These are phyloP conservation scores for Hydrozoanthus tunicans DNA, from an alignment of 64 coral and sea anemone genomes.

Conservation along the genomic window DNA sequence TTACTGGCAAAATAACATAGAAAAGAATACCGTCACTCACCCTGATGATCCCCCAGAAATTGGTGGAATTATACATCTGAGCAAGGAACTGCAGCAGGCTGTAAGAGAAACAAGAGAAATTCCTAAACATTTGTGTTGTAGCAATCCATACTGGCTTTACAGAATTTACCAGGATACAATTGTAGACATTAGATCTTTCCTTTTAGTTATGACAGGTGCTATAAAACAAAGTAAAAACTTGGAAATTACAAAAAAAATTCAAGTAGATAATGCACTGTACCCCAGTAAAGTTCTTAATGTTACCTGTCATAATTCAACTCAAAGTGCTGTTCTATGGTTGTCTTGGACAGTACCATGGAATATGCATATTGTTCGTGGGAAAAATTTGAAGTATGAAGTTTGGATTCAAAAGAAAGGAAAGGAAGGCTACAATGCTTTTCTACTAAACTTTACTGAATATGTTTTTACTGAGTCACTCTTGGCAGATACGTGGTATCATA, in stretches of 20 bases:
- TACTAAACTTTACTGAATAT: slow-evolving; percentile 77
- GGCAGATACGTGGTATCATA: slow-evolving; percentile 57
- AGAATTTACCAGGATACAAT: slow-evolving; percentile 98
- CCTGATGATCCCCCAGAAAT: slow-evolving; percentile 68
- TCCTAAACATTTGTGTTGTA: slow-evolving; percentile 85
- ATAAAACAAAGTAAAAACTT: slow-evolving; percentile 47
- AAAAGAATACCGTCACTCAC: slow-evolving; percentile 86
- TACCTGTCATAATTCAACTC: slow-evolving; percentile 51
- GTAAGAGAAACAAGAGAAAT: slow-evolving; percentile 63
- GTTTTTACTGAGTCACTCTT: slow-evolving; percentile 70
- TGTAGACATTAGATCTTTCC: slow-evolving; percentile 83
- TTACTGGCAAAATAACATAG: slow-evolving; percentile 78
- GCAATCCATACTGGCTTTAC: slow-evolving; percentile 88
- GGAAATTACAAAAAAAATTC: background rate
- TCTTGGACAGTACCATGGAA: slow-evolving; percentile 87
- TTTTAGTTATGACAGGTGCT: slow-evolving; percentile 43
- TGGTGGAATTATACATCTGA: slow-evolving; percentile 90
- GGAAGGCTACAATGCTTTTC: slow-evolving; percentile 76
- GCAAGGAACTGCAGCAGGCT: slow-evolving; percentile 63
- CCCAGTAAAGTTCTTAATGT: slow-evolving; percentile 84
- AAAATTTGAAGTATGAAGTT: slow-evolving; percentile 79
- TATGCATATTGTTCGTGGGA: slow-evolving; percentile 30
- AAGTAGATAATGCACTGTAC: slow-evolving; percentile 22
- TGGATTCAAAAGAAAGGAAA: slow-evolving; percentile 81
- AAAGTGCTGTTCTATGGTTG: slow-evolving; percentile 41